Evolutionary conservation across 2,888 invertebrate genomes (phyloP), one percentile per base, ranked within the genome.

Genomic region (Eilema sororculum): DNA sequence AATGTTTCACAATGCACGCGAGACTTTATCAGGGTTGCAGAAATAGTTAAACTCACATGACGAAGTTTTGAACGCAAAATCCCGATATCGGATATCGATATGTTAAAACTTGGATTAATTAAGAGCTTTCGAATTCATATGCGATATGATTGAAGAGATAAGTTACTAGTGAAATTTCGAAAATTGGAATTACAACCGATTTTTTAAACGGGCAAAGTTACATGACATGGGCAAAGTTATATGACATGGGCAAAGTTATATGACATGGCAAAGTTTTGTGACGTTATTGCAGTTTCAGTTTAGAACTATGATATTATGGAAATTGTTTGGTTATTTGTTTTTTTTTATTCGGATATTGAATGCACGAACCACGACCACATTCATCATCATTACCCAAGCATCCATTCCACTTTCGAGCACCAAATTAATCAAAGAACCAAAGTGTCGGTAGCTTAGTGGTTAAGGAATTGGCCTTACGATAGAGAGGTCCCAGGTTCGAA

Each of bases 81-180:
- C 41, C 24, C 25, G 25, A 37, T 65, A 65, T 68, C 52, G 65
- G 30, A 37, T 56, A 68, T 65, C 65, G 67, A 67, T 72, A 56
- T 62, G 41, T 25, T 25, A 59, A 41, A 28, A 37, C 41, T 37
- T 58, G 25, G 28, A 68, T 28, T 30, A 63, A 68, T 68, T 24
- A 60, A 41, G 24, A 25, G 52, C 24, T 16, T 63, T 41, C 25
- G 24, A 37, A 57, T 25, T 62, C 25, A 52, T 52, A 68, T 68
- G 22, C 25, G 33, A 57, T 25, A 37, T 37, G 57, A 37, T 37
- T 20, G 12, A 61, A 24, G 20, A 13, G 9, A 37, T 41, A 41
- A 24, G 24, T 24, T 62, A 20, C 24, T 30, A 12, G 33, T 12
- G 28, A 9, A 52, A 52, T 52, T 20, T 52, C n/a, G 52, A 52